These are phyloP conservation scores for Brachypteracias leptosomus DNA, from an alignment of 2,113 vertebrate species.

Conservation along the genomic window DNA sequence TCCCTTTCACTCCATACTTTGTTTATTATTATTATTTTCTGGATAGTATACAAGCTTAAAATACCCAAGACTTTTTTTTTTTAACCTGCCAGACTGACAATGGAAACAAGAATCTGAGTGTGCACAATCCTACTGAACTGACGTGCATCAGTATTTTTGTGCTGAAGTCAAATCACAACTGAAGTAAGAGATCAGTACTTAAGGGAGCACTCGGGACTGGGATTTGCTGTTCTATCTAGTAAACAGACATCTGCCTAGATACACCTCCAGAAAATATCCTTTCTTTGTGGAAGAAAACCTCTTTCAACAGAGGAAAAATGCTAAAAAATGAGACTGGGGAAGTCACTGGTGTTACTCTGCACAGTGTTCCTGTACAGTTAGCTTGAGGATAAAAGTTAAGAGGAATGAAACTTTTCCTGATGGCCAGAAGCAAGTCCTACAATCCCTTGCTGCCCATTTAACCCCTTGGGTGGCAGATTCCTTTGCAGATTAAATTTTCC, in stretches of 20 bases:
- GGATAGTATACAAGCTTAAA: not conserved
- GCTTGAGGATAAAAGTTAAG: not conserved
- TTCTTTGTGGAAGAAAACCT: not conserved
- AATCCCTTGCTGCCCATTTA: not conserved
- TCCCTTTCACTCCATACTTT: not conserved
- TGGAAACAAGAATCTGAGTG: not conserved
- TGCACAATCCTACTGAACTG: not conserved
- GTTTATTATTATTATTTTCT: not conserved
- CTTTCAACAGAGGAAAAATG: not conserved
- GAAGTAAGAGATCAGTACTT: not conserved
- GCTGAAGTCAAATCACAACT: not conserved
- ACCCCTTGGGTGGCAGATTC: not conserved
- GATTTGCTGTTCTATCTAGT: not conserved
- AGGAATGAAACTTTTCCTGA: not conserved
- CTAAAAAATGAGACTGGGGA: not conserved
- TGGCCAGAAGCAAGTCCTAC: not conserved
- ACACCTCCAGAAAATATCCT: not conserved
- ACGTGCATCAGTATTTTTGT: not conserved
- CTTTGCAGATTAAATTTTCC: not conserved
- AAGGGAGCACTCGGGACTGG: not conserved
- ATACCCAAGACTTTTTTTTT: not conserved
- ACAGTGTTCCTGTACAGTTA: not conserved
- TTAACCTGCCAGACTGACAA: not conserved
- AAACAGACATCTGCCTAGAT: not conserved
- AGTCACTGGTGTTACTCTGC: not conserved